Evolutionary conservation across 2,797 vertebrate species (phyloP).

Genomic region (Rhinichthys osculus): DNA sequence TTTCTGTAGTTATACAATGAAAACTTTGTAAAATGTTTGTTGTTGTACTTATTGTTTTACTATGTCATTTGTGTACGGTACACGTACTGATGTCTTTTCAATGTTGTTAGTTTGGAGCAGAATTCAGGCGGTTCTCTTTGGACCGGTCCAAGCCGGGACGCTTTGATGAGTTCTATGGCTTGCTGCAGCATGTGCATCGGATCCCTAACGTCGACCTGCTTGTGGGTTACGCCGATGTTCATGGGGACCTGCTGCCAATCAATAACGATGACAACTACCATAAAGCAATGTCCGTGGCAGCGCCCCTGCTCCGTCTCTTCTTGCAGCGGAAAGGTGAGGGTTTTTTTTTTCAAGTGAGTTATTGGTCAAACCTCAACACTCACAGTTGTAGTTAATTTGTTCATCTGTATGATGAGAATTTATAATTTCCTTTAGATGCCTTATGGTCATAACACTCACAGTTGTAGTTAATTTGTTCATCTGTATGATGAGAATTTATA

Average conservation of each 20-base stretch:
- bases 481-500: neutral
- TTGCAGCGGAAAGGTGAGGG: conserved; percentile 94
- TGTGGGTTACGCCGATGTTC: conserved; percentile 93
- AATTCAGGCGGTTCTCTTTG: conserved; percentile 96
- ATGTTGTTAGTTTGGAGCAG: conserved; percentile 89
- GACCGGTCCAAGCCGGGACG: conserved; percentile 95
- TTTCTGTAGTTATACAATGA: neutral
- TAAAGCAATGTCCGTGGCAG: conserved; percentile 95
- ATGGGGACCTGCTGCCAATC: conserved; percentile 95
- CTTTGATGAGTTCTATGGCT: conserved; percentile 96
- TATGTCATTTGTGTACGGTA: conserved; percentile 9
- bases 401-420: neutral
- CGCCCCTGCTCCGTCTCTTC: conserved; percentile 92
- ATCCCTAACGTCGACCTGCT: conserved; percentile 95
- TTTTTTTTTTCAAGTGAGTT: conserved; percentile 8
- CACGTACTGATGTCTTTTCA: neutral
- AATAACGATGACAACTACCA: conserved; percentile 98
- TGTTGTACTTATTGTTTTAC: neutral
- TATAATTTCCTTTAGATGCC: neutral
- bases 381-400: neutral
- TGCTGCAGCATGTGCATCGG: conserved; percentile 95
- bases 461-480: neutral
- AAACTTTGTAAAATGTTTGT: neutral
- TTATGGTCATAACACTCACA: neutral
- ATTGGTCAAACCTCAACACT: conserved; percentile 1